phyloP scores from a whole-genome alignment of 2,113 vertebrate genomes.

The Laticauda colubrina region DNA sequence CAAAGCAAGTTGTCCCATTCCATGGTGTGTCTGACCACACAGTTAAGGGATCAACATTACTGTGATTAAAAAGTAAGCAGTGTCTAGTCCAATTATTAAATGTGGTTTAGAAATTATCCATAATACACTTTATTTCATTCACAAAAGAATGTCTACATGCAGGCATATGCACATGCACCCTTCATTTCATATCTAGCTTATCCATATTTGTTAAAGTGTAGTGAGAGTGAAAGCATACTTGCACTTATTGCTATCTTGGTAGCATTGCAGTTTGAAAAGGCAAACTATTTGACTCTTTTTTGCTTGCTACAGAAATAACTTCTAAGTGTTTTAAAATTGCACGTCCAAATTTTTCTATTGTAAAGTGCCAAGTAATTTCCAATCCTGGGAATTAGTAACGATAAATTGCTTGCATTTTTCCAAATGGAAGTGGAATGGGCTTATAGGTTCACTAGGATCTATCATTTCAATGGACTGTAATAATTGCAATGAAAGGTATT shows the following conservation, averaged over 20 bases:
- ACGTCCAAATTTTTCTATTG: neutral
- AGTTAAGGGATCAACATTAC: neutral
- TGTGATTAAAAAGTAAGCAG: neutral
- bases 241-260: neutral
- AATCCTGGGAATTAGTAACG: neutral
- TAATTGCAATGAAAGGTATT: neutral
- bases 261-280: neutral
- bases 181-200: neutral
- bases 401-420: neutral
- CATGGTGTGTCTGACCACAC: neutral
- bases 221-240: neutral
- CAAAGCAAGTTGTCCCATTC: too few relatives aligned
- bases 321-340: neutral
- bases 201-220: neutral
- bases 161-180: neutral
- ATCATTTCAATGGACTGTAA: neutral
- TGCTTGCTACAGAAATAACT: neutral
- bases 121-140: neutral
- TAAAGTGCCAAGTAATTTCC: neutral
- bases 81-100: neutral
- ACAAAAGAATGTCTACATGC: neutral
- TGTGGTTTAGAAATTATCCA: neutral
- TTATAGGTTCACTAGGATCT: neutral
- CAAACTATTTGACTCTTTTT: neutral
- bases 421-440: neutral